Base-by-base conservation (phyloP, 2,888 invertebrate species). In the Drosophila differens region DNA sequence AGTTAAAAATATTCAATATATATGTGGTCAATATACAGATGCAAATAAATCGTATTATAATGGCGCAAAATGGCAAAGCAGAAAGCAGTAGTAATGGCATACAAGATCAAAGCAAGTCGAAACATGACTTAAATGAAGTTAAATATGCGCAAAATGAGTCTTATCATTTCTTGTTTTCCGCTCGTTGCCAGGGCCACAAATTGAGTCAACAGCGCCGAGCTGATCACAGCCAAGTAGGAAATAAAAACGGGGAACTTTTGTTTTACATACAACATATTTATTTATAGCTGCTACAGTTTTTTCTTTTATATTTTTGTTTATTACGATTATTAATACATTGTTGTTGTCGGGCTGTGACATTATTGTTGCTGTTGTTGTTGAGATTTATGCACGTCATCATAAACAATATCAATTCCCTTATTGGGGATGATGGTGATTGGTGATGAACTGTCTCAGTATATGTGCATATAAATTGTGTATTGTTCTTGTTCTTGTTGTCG, bases 401-500 rank as follows among this genome's bases (percentile, higher is more conserved):
- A 70, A 79, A 79, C 67, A 79, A 79, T 76, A 70, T 76, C 72
- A 76, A 79, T 73, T 58, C 60, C 28, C 55, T 33, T 37, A 49
- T 54, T 72, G 64, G 53, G 74, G 44, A 39, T 51, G 51, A 14
- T 53, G 41, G 44, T 19, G 51, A 28, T 30, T 58, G 44, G 3
- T 58, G 58, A 69, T 79, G 73, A 79, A 76, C 76, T 69, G 44
- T 22, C 33, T 39, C 44, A 28, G 4, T 7, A 7, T 33, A 4
- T 47, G 47, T 47, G 22, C 47, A 47, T 47, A 47, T 22, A 22
- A 47, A 47, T 44, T 44, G 32, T 32, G 60, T 32, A 39, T 54
- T 67, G 64, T 49, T 51, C 9, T 28, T 66, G 71, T 25, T 25
- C 25, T 25, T 25, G 25, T 25, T 69, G 84, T 74, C 81, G 81